These are phyloP conservation scores for Drosophila pruinosa DNA, from an alignment of 1,140 invertebrate genomes.

Conservation along the genomic window DNA sequence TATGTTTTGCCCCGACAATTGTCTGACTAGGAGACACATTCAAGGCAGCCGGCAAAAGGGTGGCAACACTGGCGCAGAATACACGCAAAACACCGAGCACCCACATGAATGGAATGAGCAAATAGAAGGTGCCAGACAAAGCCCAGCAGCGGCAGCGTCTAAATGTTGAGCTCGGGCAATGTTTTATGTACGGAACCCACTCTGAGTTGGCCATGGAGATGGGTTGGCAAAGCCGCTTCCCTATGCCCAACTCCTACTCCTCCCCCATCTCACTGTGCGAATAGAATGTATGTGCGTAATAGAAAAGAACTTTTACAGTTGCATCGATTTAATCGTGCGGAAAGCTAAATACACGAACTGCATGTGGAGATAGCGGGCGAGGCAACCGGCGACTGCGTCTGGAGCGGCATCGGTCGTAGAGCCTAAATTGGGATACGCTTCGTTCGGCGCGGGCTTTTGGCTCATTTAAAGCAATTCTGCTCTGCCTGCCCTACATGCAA, in stretches of 20 bases:
- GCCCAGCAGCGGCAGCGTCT: slow-evolving; percentile 55
- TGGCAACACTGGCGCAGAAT: slow-evolving; percentile 8
- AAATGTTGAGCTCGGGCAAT: slow-evolving; percentile 66
- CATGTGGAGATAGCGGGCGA: not conserved
- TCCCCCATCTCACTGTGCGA: not conserved
- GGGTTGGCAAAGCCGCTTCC: slow-evolving; percentile 12
- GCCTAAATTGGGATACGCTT: slow-evolving; percentile 81
- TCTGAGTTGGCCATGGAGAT: slow-evolving; percentile 52
- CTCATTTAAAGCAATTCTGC: slow-evolving; percentile 78
- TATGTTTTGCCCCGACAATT: slow-evolving; percentile 69
- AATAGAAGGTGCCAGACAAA: slow-evolving; percentile 60
- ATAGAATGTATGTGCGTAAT: slow-evolving; percentile 52
- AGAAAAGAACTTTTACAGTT: slow-evolving; percentile 80
- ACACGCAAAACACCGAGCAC: slow-evolving; percentile 15
- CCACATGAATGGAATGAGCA: not conserved
- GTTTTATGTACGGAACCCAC: slow-evolving; percentile 65
- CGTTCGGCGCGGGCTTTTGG: slow-evolving; percentile 52
- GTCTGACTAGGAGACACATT: slow-evolving; percentile 66
- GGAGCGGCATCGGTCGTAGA: slow-evolving; percentile 43
- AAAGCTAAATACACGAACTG: slow-evolving; percentile 75
- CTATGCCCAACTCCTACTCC: not conserved
- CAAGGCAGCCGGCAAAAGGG: slow-evolving; percentile 37
- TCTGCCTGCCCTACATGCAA: slow-evolving; percentile 64
- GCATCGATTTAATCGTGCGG: slow-evolving; percentile 82
- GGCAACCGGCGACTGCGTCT: slow-evolving; percentile 59